Conservation (phyloP, 2,888 invertebrate genomes). For the Oegoconia quadripuncta region DNA sequence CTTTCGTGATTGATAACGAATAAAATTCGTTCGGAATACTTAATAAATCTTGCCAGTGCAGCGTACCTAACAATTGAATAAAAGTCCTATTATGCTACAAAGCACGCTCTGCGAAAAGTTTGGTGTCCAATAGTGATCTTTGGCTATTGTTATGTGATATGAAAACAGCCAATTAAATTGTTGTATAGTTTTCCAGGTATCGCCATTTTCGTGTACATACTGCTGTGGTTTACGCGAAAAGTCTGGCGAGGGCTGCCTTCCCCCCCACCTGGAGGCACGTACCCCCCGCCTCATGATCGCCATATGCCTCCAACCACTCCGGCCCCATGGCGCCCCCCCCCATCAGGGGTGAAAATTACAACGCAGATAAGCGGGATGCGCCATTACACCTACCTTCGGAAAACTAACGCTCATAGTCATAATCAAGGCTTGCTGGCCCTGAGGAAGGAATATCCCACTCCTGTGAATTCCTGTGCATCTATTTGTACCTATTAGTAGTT, state of each 20-base stretch:
- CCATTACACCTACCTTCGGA: not conserved
- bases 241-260: constrained; percentile 38
- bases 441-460: too few relatives aligned
- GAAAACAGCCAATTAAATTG: not conserved
- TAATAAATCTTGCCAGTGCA: too few relatives aligned
- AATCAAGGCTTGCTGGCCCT: too few relatives aligned
- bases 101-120: too few relatives aligned
- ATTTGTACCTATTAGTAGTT: too few relatives aligned
- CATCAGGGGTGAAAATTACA: not conserved
- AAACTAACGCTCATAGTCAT: not conserved
- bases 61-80: too few relatives aligned
- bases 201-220: constrained; percentile 38
- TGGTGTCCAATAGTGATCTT: too few relatives aligned
- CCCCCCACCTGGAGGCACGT: constrained; percentile 32
- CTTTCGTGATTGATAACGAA: too few relatives aligned
- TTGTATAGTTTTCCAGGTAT: constrained; percentile 37
- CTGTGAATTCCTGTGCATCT: too few relatives aligned
- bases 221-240: constrained; percentile 50
- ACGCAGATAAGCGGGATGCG: not conserved
- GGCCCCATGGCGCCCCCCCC: constrained; percentile 2
- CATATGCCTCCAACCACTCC: constrained; percentile 15
- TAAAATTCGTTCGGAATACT: too few relatives aligned
- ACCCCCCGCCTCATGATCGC: constrained; percentile 13
- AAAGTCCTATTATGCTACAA: too few relatives aligned
- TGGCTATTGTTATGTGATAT: too few relatives aligned